phyloP scores from a whole-genome alignment of 37 sponge, comb jelly and placozoan species.

The Chondrilla cf. caribensis region DNA sequence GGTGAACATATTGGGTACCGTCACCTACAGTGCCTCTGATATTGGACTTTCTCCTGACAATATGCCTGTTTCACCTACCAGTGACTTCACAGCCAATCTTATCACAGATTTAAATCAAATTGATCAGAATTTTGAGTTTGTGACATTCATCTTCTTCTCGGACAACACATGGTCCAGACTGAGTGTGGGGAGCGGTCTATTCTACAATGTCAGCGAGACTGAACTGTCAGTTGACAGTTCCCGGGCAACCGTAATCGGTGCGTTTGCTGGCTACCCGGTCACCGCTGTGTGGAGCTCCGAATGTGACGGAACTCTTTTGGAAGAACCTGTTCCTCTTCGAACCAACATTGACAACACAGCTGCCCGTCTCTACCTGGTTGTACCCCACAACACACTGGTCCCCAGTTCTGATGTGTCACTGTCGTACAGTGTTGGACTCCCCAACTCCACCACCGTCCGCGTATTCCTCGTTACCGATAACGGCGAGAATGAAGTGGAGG shows the following conservation, averaged over 20 bases:
- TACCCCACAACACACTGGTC: not conserved
- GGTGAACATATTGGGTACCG: not conserved
- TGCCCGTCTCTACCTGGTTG: not conserved
- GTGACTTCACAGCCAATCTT: constrained; percentile 46
- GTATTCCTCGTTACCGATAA: not conserved
- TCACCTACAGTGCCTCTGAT: constrained; percentile 12
- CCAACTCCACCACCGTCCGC: not conserved
- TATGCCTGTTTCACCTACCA: not conserved
- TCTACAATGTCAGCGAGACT: constrained; percentile 18
- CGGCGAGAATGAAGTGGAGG: not conserved
- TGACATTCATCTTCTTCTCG: constrained; percentile 33
- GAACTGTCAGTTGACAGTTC: constrained; percentile 8
- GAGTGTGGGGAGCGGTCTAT: constrained; percentile 4
- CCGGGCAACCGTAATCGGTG: constrained; percentile 4
- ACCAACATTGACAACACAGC: not conserved
- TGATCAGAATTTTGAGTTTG: constrained; percentile 34
- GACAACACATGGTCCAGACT: constrained; percentile 39
- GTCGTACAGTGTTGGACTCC: not conserved
- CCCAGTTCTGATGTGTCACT: not conserved
- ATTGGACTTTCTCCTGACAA: not conserved
- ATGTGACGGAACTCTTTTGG: not conserved
- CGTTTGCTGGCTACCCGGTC: not conserved
- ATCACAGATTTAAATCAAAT: constrained; percentile 17
- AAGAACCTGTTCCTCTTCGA: not conserved
- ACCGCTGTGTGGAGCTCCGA: not conserved